A percentile compares a stretch with the other conserved stretches of the same genome.
Evolutionary conservation across 2,797 vertebrate species (phyloP).

Genomic region (Natrix natrix): DNA sequence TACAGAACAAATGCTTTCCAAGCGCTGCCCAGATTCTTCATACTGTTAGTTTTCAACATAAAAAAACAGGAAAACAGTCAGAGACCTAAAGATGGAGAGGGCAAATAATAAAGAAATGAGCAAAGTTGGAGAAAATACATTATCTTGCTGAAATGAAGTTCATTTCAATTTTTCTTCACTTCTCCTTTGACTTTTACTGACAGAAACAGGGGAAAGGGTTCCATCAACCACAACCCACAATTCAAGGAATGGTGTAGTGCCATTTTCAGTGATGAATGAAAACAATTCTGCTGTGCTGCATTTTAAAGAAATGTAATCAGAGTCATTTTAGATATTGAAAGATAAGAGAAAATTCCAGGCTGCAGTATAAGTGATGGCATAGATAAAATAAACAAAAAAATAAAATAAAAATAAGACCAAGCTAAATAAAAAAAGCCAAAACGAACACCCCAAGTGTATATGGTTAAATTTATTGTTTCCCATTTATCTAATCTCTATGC

Average conservation of each 20-base stretch:
- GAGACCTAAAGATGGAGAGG: background rate
- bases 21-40: background rate
- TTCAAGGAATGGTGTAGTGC: background rate
- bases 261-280: constrained; percentile 33
- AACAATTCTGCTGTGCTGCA: background rate
- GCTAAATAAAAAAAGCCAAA: background rate
- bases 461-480: constrained; percentile 44
- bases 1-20: background rate
- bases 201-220: background rate
- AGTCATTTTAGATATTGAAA: constrained; percentile 29
- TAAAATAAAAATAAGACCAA: background rate
- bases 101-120: background rate
- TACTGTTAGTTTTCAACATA: background rate
- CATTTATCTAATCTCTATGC: constrained; percentile 31
- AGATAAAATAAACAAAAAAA: constrained; percentile 31
- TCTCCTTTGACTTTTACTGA: constrained; percentile 27
- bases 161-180: constrained; percentile 1
- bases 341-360: background rate
- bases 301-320: constrained; percentile 14
- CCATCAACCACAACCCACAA: background rate
- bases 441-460: background rate
- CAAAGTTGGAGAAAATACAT: background rate
- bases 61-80: background rate
- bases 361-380: background rate
- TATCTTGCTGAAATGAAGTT: background rate